These are phyloP conservation scores for Julus scandinavius DNA, from an alignment of 2,888 invertebrate species.

Conservation along the genomic window DNA sequence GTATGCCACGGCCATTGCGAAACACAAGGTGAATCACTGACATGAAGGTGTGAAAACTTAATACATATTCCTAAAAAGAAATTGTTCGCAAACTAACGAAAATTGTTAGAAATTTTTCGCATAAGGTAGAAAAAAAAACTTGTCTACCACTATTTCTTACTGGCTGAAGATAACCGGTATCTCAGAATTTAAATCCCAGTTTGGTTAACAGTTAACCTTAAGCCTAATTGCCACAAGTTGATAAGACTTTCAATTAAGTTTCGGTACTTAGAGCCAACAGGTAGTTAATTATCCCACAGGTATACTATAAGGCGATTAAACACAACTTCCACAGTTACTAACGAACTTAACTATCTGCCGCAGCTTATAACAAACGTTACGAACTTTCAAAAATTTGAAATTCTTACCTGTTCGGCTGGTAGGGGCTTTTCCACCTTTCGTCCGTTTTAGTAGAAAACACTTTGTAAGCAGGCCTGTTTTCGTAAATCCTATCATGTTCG, in stretches of 20 bases:
- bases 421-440: neutral
- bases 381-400: neutral
- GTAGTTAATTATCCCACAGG: neutral
- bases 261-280: neutral
- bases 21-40: neutral
- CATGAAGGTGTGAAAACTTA: neutral
- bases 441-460: neutral
- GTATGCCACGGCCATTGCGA: conserved; percentile 2
- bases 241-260: neutral
- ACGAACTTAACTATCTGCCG: neutral
- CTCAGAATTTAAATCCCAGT: no score
- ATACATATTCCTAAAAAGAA: neutral
- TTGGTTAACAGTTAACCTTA: no score
- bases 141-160: no score
- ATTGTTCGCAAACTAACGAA: neutral
- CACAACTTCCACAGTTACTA: neutral
- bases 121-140: neutral
- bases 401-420: neutral
- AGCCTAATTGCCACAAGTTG: no score
- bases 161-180: no score
- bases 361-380: neutral
- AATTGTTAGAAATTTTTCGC: neutral
- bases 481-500: conserved; percentile 29
- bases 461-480: neutral
- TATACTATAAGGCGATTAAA: neutral